These are phyloP conservation scores for Drosophila nikananu DNA, from an alignment of 1,140 invertebrate genomes.

Conservation along the genomic window DNA sequence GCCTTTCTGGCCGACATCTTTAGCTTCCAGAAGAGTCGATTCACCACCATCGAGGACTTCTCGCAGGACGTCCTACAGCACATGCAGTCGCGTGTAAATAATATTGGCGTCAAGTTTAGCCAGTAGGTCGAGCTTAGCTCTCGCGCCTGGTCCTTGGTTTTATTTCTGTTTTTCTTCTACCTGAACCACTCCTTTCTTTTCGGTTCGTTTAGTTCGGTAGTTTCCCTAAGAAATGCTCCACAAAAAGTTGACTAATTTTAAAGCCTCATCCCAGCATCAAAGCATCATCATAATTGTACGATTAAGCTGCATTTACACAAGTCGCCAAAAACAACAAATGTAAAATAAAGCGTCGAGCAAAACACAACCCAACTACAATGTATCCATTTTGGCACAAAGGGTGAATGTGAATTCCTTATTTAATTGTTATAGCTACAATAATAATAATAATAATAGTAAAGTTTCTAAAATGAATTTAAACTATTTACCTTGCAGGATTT, in stretches of 20 bases:
- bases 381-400: slow-evolving; percentile 39
- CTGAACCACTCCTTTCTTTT: slow-evolving; percentile 5
- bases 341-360: slow-evolving; percentile 64
- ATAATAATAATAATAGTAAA: neutral
- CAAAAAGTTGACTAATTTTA: slow-evolving; percentile 73
- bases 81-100: slow-evolving; percentile 89
- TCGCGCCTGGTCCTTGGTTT: neutral
- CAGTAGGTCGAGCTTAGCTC: slow-evolving; percentile 40
- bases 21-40: slow-evolving; percentile 95
- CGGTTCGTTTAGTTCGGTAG: slow-evolving; percentile 21
- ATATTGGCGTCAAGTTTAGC: slow-evolving; percentile 88
- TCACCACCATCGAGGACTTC: slow-evolving; percentile 94
- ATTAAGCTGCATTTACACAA: slow-evolving; percentile 72
- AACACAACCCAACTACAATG: slow-evolving; percentile 35
- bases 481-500: neutral
- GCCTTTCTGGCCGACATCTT: slow-evolving; percentile 96
- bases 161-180: slow-evolving; percentile 3
- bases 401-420: slow-evolving; percentile 6
- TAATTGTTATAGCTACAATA: neutral
- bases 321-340: slow-evolving; percentile 60
- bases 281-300: slow-evolving; percentile 52
- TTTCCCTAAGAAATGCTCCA: slow-evolving; percentile 46
- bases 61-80: slow-evolving; percentile 92
- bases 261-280: slow-evolving; percentile 19
- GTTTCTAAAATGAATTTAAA: neutral